Conservation (phyloP, 2,113 vertebrate species). For the Archocentrus centrarchus region DNA sequence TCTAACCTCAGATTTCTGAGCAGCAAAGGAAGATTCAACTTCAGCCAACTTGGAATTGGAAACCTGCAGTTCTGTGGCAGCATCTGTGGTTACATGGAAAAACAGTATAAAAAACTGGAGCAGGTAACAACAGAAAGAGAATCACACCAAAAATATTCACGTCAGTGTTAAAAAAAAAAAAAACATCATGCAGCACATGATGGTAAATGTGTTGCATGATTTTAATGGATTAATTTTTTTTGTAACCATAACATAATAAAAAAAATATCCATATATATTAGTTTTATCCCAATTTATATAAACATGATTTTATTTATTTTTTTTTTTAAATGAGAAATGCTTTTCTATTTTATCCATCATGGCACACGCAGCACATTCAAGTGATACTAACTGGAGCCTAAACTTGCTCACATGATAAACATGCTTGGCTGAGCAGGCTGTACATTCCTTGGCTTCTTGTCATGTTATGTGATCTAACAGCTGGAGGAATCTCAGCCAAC, state of each 20-base stretch:
- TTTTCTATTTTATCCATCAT: not conserved
- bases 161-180: slow-evolving; percentile 22
- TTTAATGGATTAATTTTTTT: not conserved
- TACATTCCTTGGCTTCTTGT: slow-evolving; percentile 11
- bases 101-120: not conserved
- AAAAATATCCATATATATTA: not conserved
- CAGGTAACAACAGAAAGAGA: not conserved
- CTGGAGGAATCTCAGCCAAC: slow-evolving; percentile 2
- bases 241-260: not conserved
- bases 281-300: not conserved
- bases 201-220: not conserved
- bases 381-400: not conserved
- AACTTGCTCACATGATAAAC: slow-evolving; percentile 52
- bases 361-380: not conserved
- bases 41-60: slow-evolving; percentile 87
- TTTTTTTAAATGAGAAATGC: not conserved
- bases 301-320: too few relatives aligned
- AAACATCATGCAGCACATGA: not conserved
- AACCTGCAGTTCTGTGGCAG: slow-evolving; percentile 84
- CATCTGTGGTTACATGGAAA: slow-evolving; percentile 76
- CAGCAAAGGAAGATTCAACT: slow-evolving; percentile 83
- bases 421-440: slow-evolving; percentile 11
- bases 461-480: slow-evolving; percentile 14
- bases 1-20: slow-evolving; percentile 91
- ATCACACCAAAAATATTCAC: not conserved